Evolutionary conservation across 2,113 vertebrate species (phyloP).

Genomic region (Xiphias gladius): DNA sequence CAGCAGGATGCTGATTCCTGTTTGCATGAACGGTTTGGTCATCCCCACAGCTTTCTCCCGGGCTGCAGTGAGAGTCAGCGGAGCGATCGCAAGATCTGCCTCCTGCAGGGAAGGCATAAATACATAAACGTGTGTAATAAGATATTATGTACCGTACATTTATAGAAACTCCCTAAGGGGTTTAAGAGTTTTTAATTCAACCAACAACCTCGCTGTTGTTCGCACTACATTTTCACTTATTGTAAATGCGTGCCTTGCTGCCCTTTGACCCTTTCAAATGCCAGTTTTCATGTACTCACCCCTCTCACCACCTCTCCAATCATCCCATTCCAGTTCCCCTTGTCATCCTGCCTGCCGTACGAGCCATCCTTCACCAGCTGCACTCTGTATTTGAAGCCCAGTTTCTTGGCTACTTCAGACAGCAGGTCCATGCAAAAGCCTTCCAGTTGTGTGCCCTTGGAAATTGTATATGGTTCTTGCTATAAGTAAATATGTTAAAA

Average conservation of each 20-base stretch:
- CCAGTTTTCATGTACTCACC: conserved; percentile 74
- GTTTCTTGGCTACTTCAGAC: conserved; percentile 83
- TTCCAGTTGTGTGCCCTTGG: conserved; percentile 84
- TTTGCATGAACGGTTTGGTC: conserved; percentile 92
- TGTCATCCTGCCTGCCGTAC: conserved; percentile 84
- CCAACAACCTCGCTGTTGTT: background rate
- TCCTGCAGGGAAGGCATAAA: conserved; percentile 79
- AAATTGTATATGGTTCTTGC: conserved; percentile 90
- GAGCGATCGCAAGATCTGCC: conserved; percentile 90
- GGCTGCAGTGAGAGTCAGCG: conserved; percentile 88
- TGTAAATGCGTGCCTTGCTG: background rate
- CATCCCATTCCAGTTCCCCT: conserved; percentile 90
- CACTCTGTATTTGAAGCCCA: conserved; percentile 88
- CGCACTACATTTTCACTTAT: background rate
- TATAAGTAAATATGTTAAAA: conserved; percentile 54
- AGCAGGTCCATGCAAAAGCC: conserved; percentile 92
- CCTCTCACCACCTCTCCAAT: conserved; percentile 88
- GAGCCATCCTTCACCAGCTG: conserved; percentile 86
- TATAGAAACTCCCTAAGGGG: background rate
- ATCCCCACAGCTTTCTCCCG: conserved; percentile 89
- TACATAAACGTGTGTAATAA: background rate
- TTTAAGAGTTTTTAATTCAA: background rate
- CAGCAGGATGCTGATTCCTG: conserved; percentile 90
- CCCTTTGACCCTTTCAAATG: background rate
- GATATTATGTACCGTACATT: background rate